Evolutionary conservation across 2,888 invertebrate genomes (phyloP), one percentile per base, ranked within the genome.

Genomic region (Aleiodes leptofemur): DNA sequence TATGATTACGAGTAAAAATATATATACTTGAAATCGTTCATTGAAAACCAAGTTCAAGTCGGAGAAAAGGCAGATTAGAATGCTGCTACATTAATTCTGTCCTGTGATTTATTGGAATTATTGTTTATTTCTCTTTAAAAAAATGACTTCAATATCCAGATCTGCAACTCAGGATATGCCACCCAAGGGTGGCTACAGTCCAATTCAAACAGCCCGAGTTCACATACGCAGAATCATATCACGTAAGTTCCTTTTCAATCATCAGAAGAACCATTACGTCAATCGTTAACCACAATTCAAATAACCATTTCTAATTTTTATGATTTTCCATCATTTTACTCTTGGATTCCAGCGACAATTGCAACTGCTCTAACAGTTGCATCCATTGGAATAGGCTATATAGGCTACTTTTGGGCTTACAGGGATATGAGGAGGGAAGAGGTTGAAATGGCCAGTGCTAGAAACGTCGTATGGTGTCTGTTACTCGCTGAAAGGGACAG

Each of bases 121-220:
- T 43, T 43, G 8, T 43, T 43, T 43, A 43, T 43, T 43, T 9
- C 0, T 43, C 43, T 34, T 4, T 34, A 6, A 34, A 43, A 43
- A 43, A 43, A 90, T 90, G 90, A 83, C 87, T 13, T 76, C 90
- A 78, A 78, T 84, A 72, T 81, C 90, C 59, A 91, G 88, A 83
- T 91, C 90, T 86, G 77, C 78, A 31, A 80, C 84, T 0, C 98
- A 98, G 90, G 98, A 98, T 91, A 92, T 98, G 93, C 98, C 98
- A 86, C 98, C 98, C 78, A 90, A 92, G 73, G 98, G 98, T 86
- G 98, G 98, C 82, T 98, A 97, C 89, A 92, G 93, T 80, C 92
- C 95, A 23, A 95, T 98, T 80, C 92, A 92, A 64, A 95, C 90
- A 86, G 91, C 92, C 82, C 92, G 96, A 84, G 89, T 95, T 83